phyloP scores from a whole-genome alignment of 2,888 invertebrate species.

The Alentia gelatinosa region DNA sequence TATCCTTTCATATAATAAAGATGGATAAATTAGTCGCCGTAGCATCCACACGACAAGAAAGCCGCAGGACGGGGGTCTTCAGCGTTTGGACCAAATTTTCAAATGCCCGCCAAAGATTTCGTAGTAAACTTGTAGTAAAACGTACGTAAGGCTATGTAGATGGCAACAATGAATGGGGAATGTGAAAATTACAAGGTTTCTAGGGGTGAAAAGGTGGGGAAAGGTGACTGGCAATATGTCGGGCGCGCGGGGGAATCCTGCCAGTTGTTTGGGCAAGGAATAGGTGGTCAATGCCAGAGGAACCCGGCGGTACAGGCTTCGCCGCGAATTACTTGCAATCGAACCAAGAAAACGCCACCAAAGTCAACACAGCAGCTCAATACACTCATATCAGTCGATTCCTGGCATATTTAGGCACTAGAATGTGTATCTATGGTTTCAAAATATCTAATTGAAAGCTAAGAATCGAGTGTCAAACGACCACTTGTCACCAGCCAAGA shows the following conservation, averaged over 20 bases:
- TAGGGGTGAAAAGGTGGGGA: slow-evolving; percentile 23
- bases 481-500: slow-evolving; percentile 34
- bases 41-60: slow-evolving; percentile 30
- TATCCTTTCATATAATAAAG: slow-evolving; percentile 52
- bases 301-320: background rate
- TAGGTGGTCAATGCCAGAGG: slow-evolving; percentile 46
- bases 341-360: slow-evolving; percentile 35
- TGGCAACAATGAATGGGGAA: background rate
- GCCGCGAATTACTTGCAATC: slow-evolving; percentile 32
- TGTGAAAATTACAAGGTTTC: background rate
- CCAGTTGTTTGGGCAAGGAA: slow-evolving; percentile 51
- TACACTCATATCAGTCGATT: background rate
- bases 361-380: background rate
- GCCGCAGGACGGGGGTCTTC: background rate
- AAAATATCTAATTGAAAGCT: background rate
- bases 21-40: slow-evolving; percentile 50
- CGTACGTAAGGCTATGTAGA: background rate
- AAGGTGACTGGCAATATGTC: slow-evolving; percentile 46
- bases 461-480: background rate
- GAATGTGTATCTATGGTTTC: background rate
- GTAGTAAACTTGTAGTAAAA: slow-evolving; percentile 51
- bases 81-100: slow-evolving; percentile 2
- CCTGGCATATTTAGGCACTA: background rate
- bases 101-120: slow-evolving; percentile 47
- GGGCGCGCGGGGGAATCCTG: background rate